Base-by-base conservation (phyloP, 2,888 invertebrate species). In the Willowsia nigromaculata region DNA sequence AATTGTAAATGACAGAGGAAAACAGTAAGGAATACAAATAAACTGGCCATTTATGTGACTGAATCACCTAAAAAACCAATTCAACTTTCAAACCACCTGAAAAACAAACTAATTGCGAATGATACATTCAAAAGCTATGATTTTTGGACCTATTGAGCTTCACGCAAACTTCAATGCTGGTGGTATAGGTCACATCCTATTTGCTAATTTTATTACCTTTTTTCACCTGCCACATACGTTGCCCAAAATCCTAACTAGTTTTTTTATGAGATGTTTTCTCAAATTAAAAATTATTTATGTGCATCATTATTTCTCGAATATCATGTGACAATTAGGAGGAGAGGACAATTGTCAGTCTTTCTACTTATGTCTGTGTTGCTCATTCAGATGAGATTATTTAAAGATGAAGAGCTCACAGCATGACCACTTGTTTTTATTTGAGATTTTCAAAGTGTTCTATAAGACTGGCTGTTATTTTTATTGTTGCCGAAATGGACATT, bases 131-230 rank as follows among this genome's bases (percentile, higher is more conserved):
- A 27, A 27, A 30, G 65, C 15, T 30, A 30, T n/a, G n/a, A n/a
- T n/a, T n/a, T n/a, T n/a, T n/a, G n/a, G n/a, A n/a, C n/a, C n/a
- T n/a, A n/a, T n/a, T n/a, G n/a, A n/a, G n/a, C n/a, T n/a, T n/a
- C n/a, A 15, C 30, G n/a, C 30, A 1, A 9, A 15, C 33, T 7
- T 25, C 11, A 65, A 9, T 33, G 65, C 27, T 11, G 65, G 33
- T 65, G 65, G 65, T 27, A 65, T n/a, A n/a, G 65, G 65, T 65
- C 65, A 33, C 11, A 65, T 65, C n/a, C 65, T 30, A 65, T 65
- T 65, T 30, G 13, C 65, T 27, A 30, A 65, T 65, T 65, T 33
- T 15, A 15, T 65, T 30, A 9, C 5, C 33, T 65, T 27, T 62
- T 65, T 59, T 59, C 25, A 59, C 59, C 59, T 59, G 59, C 65